These are phyloP conservation scores for Drosophila pachea DNA, from an alignment of 1,140 invertebrate genomes.

Conservation along the genomic window DNA sequence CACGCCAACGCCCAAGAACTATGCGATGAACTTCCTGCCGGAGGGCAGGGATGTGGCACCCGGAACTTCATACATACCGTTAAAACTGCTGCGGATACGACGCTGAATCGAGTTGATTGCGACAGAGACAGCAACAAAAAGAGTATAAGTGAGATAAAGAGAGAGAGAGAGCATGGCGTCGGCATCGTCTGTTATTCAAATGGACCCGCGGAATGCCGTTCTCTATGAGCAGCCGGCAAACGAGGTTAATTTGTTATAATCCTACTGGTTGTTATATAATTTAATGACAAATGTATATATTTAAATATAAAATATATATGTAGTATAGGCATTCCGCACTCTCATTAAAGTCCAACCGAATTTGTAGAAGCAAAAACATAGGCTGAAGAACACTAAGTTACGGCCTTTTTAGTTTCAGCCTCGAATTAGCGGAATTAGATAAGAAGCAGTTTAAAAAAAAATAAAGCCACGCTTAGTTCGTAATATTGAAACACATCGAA, in stretches of 20 bases:
- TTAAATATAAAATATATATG: conserved; percentile 42
- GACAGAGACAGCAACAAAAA: not conserved
- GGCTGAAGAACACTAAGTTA: conserved; percentile 43
- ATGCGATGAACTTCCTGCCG: conserved; percentile 67
- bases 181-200: conserved; percentile 50
- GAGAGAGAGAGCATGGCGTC: conserved; percentile 5
- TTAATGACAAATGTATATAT: conserved; percentile 60
- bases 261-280: conserved; percentile 67
- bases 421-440: conserved; percentile 33
- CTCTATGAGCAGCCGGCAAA: conserved; percentile 41
- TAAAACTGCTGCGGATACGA: conserved; percentile 58
- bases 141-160: not conserved
- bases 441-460: conserved; percentile 15
- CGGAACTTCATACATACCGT: conserved; percentile 75
- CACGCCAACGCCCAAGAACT: conserved; percentile 68
- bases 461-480: conserved; percentile 33
- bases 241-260: conserved; percentile 69
- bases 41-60: conserved; percentile 70
- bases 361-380: conserved; percentile 28
- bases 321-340: conserved; percentile 35
- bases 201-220: conserved; percentile 29
- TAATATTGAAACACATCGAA: conserved; percentile 35
- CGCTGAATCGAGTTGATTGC: conserved; percentile 30
- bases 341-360: conserved; percentile 60
- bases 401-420: conserved; percentile 47